These are phyloP conservation scores for Spisula solida DNA, from an alignment of 2,888 invertebrate genomes.

Conservation along the genomic window DNA sequence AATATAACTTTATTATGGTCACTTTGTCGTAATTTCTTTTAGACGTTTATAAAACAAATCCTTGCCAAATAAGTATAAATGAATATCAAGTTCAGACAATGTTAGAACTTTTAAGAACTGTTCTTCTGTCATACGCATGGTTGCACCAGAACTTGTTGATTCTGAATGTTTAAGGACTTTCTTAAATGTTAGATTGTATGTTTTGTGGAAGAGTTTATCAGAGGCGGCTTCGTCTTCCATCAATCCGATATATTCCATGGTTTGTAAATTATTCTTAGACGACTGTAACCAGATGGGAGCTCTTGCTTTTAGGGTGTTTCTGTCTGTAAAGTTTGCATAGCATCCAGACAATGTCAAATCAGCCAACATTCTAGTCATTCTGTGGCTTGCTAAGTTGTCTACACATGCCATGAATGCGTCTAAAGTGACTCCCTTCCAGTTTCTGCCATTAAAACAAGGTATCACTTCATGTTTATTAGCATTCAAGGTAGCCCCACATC, in stretches of 20 bases:
- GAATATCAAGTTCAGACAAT: conserved; percentile 44
- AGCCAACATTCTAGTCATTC: conserved; percentile 46
- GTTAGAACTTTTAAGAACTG: conserved; percentile 39
- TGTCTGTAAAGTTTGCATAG: conserved; percentile 13
- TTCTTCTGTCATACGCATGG: conserved; percentile 30
- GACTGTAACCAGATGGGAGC: conserved; percentile 36
- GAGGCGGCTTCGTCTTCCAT: conserved; percentile 32
- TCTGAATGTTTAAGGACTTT: no score
- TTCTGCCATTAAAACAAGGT: conserved; percentile 27
- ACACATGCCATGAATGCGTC: conserved; percentile 36
- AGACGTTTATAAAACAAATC: conserved; percentile 27
- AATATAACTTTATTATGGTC: no score
- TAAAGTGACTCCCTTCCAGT: conserved; percentile 40
- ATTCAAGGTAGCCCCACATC: conserved; percentile 14
- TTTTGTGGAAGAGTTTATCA: conserved; percentile 24
- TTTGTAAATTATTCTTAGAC: conserved; percentile 38
- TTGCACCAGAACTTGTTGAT: neutral
- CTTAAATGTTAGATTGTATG: conserved; percentile 13
- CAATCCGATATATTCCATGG: conserved; percentile 42
- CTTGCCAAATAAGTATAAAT: no score
- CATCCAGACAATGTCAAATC: conserved; percentile 31
- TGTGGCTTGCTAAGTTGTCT: conserved; percentile 44
- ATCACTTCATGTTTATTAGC: conserved; percentile 23
- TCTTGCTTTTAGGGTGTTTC: neutral
- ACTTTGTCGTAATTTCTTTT: neutral